Evolutionary conservation across 2,113 vertebrate genomes (phyloP).

Genomic region (Rhegmatorhina hoffmannsi): DNA sequence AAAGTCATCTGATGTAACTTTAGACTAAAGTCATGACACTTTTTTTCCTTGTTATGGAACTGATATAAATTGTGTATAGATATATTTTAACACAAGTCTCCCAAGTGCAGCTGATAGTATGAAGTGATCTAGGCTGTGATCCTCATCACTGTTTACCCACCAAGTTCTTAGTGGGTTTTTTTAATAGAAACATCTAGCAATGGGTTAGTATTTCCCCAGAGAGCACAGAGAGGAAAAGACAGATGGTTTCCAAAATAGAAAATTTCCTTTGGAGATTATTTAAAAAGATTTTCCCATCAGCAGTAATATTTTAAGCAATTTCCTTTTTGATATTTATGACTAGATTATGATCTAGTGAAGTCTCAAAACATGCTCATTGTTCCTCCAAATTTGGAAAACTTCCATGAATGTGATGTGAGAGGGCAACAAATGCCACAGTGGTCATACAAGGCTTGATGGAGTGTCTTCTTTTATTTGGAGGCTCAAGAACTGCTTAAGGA

Average conservation of each 20-base stretch:
- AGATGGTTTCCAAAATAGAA: conserved; percentile 30
- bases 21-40: background rate
- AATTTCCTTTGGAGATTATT: conserved; percentile 48
- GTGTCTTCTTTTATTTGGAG: background rate
- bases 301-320: conserved; percentile 40
- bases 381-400: conserved; percentile 1
- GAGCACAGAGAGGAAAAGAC: conserved; percentile 1
- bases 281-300: conserved; percentile 35
- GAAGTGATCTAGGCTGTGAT: background rate
- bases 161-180: background rate
- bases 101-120: background rate
- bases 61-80: background rate
- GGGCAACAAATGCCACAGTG: background rate
- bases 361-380: conserved; percentile 15
- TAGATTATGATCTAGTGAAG: conserved; percentile 23
- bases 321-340: conserved; percentile 40
- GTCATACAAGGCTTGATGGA: background rate
- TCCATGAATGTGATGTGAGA: background rate
- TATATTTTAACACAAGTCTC: background rate
- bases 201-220: conserved; percentile 31
- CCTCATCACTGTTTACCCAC: background rate
- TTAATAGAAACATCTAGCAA: background rate
- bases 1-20: background rate
- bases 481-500: background rate
- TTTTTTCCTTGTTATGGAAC: background rate